Percentiles rank a stretch among this genome's conserved stretches.
Evolutionary conservation across 2,797 vertebrate genomes (phyloP).

Genomic region (Nasua narica): DNA sequence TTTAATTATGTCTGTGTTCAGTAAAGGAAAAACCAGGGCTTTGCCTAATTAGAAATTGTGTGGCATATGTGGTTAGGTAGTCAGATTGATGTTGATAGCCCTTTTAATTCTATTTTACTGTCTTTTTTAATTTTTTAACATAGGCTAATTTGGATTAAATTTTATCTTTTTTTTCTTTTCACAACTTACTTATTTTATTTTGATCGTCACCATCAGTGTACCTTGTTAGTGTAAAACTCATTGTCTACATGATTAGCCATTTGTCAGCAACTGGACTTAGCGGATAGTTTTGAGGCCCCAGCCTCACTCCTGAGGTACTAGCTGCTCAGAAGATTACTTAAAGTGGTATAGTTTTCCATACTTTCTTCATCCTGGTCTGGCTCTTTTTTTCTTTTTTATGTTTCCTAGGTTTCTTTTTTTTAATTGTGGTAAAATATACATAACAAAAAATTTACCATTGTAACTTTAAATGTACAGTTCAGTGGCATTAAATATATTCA

Average conservation of each 20-base stretch:
- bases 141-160: background rate
- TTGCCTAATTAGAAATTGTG: slow-evolving; percentile 12
- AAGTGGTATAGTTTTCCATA: background rate
- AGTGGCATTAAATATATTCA: background rate
- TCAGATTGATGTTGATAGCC: background rate
- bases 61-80: background rate
- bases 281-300: background rate
- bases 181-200: slow-evolving; percentile 6
- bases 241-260: background rate
- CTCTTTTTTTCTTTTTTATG: background rate
- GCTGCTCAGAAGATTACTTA: background rate
- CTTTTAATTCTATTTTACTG: slow-evolving; percentile 4
- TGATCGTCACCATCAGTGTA: background rate
- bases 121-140: slow-evolving; percentile 25
- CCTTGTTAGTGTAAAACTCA: background rate
- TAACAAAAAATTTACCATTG: background rate
- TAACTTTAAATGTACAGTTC: background rate
- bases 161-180: background rate
- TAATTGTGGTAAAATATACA: background rate
- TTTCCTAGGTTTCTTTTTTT: background rate
- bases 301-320: background rate
- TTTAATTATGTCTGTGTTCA: slow-evolving; percentile 7
- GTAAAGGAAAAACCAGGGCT: background rate
- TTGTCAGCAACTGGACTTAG: background rate
- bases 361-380: background rate